Evolutionary conservation across 2,888 invertebrate genomes (phyloP), one percentile per base, ranked within the genome.

Genomic region (Chymomyza caudatula): DNA sequence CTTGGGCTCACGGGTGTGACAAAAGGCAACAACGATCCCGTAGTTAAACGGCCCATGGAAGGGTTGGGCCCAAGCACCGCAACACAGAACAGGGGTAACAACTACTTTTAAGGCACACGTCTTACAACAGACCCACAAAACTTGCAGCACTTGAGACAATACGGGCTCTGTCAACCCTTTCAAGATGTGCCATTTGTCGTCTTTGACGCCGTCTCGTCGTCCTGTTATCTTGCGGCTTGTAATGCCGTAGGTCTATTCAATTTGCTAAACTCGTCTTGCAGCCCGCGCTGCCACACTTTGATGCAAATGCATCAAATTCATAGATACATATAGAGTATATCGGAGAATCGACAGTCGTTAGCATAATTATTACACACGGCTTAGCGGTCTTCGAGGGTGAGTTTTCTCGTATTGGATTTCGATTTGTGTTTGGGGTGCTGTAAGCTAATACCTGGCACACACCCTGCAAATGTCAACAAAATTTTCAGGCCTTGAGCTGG

Each of bases 351-450:
- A 85, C 85, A 83, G 76, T 83, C 85, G 85, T 85, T 85, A 85
- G 85, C 85, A 85, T 85, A 85, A 85, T 85, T 85, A 85, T 81
- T 77, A 83, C 83, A 80, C 80, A 80, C 66, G 76, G 80, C 76
- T 79, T 70, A 74, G 83, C 47, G 64, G 63, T 52, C 43, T 60
- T 59, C 42, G 57, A 37, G 8, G 15, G 43, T 47, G 66, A 63
- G 47, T 42, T 42, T 56, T 37, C 4, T 5, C 29, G 17, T 44
- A 53, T 15, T 44, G 52, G 54, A 4, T 37, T 37, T 20, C 29
- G 17, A 47, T 49, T 15, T 44, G 52, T 37, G 17, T 15, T n/a
- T 42, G 49, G 49, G 47, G 51, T 20, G 22, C 43, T 37, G 73
- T 68, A 29, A 71, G 77, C 83, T 80, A 79, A 82, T 82, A 73